phyloP scores from a whole-genome alignment of 2,888 invertebrate genomes.

The Auanema sp. region DNA sequence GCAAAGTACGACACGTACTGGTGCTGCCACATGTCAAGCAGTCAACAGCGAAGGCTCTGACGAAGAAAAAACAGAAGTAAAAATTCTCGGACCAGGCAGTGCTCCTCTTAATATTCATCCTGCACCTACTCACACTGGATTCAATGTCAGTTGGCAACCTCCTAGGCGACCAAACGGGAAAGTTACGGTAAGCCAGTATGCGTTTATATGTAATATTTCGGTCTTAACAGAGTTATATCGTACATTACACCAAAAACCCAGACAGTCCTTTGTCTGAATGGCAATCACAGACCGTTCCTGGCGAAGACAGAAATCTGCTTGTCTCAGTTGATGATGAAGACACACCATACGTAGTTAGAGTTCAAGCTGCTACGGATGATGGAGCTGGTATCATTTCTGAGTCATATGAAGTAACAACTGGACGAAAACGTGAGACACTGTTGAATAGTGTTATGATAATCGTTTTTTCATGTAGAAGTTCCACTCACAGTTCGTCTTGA shows the following conservation, averaged over 20 bases:
- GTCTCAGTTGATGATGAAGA: slow-evolving; percentile 55
- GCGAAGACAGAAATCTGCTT: slow-evolving; percentile 41
- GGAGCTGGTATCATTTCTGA: slow-evolving; percentile 63
- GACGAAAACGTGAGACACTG: slow-evolving; percentile 53
- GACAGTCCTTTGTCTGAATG: slow-evolving; percentile 55
- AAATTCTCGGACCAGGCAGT: slow-evolving; percentile 59
- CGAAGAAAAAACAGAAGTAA: slow-evolving; percentile 54
- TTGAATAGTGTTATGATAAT: neutral
- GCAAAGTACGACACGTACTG: slow-evolving; percentile 56
- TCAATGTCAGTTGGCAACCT: slow-evolving; percentile 59
- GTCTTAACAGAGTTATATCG: slow-evolving; percentile 47
- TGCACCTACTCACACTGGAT: slow-evolving; percentile 57
- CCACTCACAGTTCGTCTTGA: slow-evolving; percentile 56
- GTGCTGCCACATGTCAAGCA: slow-evolving; percentile 55
- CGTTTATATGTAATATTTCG: too few species aligned
- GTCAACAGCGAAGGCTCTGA: slow-evolving; percentile 53
- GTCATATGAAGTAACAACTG: slow-evolving; percentile 60
- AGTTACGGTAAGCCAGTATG: slow-evolving; percentile 35
- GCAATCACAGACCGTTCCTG: slow-evolving; percentile 51
- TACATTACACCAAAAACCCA: slow-evolving; percentile 62
- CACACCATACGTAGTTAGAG: slow-evolving; percentile 57
- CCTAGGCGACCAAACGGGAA: slow-evolving; percentile 58
- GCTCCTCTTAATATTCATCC: slow-evolving; percentile 51
- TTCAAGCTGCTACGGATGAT: slow-evolving; percentile 53
- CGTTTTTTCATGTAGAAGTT: slow-evolving; percentile 50